Evolutionary conservation across 2,797 vertebrate genomes (phyloP), one percentile per base, ranked within the genome.

Genomic region (Aeoliscus strigatus): DNA sequence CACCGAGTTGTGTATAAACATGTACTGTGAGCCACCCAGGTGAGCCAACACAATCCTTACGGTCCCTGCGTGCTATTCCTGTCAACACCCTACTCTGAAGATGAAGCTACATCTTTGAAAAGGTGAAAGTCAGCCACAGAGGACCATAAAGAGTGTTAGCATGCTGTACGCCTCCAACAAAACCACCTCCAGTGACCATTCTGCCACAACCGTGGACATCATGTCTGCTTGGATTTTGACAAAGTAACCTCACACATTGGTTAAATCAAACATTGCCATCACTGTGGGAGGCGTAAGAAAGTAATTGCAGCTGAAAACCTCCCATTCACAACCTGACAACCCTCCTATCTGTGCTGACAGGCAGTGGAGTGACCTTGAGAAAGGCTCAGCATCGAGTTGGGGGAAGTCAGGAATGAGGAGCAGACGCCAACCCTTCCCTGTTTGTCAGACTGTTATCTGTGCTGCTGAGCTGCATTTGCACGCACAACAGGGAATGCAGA

Each of bases 361-460:
- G 50, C 48, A 61, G 69, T 46, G 33, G 66, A 55, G 73, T 81
- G 81, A 87, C 85, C 84, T 87, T 87, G 82, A 67, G 61, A 73
- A 64, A 71, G 48, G 58, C 52, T 30, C 68, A 44, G 45, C 29
- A n/a, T 62, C 12, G 43, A 55, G 57, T 63, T 61, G 34, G 42
- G 52, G 46, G 49, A 36, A 33, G 41, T 29, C 46, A 45, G 54
- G 52, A 57, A 23, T 11, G 61, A 47, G 68, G 70, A 62, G 61
- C 66, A 39, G 73, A 71, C 59, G 58, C 65, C 63, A 75, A 63
- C 51, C 47, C 51, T 74, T 56, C 71, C 29, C 75, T 62, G 69
- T 60, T 73, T 84, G 84, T 83, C 85, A 86, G 77, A 55, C 75
- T 62, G 77, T 79, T 86, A 86, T 86, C 82, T 79, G 75, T 82